A percentile compares a stretch with the other conserved stretches of the same genome.
These are phyloP conservation scores for Apotomis betuletana DNA, from an alignment of 2,888 invertebrate species.

Conservation along the genomic window DNA sequence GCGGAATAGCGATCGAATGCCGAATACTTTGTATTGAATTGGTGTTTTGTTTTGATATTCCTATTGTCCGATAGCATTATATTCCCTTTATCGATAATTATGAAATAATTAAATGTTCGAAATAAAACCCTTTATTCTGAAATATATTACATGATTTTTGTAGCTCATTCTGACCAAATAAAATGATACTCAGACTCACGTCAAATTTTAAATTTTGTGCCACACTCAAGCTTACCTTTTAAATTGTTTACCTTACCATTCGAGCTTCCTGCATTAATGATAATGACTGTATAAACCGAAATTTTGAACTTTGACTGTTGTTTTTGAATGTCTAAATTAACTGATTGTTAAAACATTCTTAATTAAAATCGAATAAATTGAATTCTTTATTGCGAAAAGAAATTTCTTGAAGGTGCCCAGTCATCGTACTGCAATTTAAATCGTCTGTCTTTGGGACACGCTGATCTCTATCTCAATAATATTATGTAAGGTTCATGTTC, in stretches of 20 bases:
- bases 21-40: constrained; percentile 8
- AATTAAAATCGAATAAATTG: constrained; percentile 61
- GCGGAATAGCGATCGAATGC: constrained; percentile 19
- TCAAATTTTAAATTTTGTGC: too few relatives aligned
- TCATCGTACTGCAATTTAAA: constrained; percentile 74
- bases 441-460: constrained; percentile 59
- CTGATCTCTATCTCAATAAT: constrained; percentile 64
- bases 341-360: constrained; percentile 48
- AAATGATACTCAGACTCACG: too few relatives aligned
- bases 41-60: background rate
- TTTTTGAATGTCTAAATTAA: constrained; percentile 44
- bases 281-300: too few relatives aligned
- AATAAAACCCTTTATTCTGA: too few relatives aligned
- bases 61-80: too few relatives aligned
- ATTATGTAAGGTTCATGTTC: constrained; percentile 58
- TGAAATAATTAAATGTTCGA: too few relatives aligned
- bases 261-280: too few relatives aligned
- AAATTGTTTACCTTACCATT: too few relatives aligned
- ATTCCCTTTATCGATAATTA: too few relatives aligned
- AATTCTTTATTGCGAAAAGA: constrained; percentile 68
- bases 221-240: too few relatives aligned
- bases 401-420: constrained; percentile 61
- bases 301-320: constrained; percentile 12
- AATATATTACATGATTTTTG: too few relatives aligned
- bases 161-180: too few relatives aligned